phyloP scores from a whole-genome alignment of 2,888 invertebrate species.

The Steinernema scapterisci region DNA sequence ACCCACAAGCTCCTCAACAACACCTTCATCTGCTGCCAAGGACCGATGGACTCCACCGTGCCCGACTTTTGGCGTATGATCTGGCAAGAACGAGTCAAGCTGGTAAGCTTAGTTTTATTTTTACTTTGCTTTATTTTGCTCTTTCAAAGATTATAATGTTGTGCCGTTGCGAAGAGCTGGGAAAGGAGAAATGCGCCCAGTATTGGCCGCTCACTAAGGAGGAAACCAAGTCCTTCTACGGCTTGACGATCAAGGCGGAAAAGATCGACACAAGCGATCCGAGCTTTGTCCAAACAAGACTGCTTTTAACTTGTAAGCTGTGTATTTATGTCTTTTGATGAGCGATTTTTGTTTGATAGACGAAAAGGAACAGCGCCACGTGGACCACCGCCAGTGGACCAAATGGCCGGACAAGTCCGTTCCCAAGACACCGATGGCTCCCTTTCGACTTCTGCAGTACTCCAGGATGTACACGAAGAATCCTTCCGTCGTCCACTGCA shows the following conservation, averaged over 20 bases:
- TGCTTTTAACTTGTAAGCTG: neutral
- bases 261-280: neutral
- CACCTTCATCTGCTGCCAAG: conserved; percentile 32
- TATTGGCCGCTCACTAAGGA: conserved; percentile 5
- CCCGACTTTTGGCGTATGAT: conserved; percentile 39
- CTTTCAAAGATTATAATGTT: neutral
- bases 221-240: neutral
- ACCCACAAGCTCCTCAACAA: conserved; percentile 14
- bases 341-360: neutral
- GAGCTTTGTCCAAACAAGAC: neutral
- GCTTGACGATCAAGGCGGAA: conserved; percentile 2
- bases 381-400: conserved; percentile 34
- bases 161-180: conserved; percentile 17
- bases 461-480: conserved; percentile 17
- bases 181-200: conserved; percentile 20
- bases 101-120: conserved; percentile 36
- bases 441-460: conserved; percentile 32
- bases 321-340: neutral
- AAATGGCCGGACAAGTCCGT: conserved; percentile 36
- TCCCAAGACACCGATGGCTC: conserved; percentile 31
- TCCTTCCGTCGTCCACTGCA: conserved; percentile 38
- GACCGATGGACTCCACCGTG: conserved; percentile 29
- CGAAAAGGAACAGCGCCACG: conserved; percentile 12
- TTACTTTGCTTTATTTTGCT: neutral
- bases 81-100: conserved; percentile 41